Conservation (phyloP, 2,888 invertebrate species). For the Fragum sueziense region DNA sequence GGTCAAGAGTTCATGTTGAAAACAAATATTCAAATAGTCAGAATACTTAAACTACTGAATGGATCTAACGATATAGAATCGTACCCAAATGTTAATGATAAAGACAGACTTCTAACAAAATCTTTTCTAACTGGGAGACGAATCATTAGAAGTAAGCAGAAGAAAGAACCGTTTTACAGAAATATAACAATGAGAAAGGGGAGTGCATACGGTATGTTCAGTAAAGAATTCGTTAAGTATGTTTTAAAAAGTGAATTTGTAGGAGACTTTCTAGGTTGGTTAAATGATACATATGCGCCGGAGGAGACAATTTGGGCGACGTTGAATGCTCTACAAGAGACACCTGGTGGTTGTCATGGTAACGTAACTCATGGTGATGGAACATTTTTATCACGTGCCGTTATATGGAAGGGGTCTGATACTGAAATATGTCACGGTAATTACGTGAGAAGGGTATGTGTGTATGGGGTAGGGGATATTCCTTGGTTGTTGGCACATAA, state of each 20-base stretch:
- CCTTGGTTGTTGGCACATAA: conserved; percentile 68
- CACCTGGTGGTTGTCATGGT: conserved; percentile 69
- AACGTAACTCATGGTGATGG: conserved; percentile 40
- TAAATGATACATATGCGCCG: conserved; percentile 76
- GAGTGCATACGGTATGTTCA: conserved; percentile 76
- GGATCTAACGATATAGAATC: conserved; percentile 80
- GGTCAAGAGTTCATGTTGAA: conserved; percentile 79
- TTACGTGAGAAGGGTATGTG: conserved; percentile 67
- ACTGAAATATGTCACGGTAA: conserved; percentile 60
- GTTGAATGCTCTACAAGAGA: conserved; percentile 70
- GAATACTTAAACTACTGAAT: conserved; percentile 75
- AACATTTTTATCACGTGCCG: conserved; percentile 64
- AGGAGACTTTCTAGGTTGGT: conserved; percentile 72
- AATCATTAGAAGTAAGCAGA: conserved; percentile 47
- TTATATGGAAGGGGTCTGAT: conserved; percentile 68
- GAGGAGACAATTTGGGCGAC: conserved; percentile 81
- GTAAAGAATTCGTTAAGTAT: conserved; percentile 75
- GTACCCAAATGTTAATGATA: conserved; percentile 41
- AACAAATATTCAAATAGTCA: conserved; percentile 79
- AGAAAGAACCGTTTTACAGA: conserved; percentile 56
- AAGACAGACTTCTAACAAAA: conserved; percentile 52
- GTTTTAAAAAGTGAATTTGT: conserved; percentile 66
- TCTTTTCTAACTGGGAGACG: conserved; percentile 41
- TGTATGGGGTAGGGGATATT: conserved; percentile 71
- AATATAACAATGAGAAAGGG: conserved; percentile 71